Evolutionary conservation across 2,888 invertebrate species (phyloP).

Genomic region (Meteorus colon): DNA sequence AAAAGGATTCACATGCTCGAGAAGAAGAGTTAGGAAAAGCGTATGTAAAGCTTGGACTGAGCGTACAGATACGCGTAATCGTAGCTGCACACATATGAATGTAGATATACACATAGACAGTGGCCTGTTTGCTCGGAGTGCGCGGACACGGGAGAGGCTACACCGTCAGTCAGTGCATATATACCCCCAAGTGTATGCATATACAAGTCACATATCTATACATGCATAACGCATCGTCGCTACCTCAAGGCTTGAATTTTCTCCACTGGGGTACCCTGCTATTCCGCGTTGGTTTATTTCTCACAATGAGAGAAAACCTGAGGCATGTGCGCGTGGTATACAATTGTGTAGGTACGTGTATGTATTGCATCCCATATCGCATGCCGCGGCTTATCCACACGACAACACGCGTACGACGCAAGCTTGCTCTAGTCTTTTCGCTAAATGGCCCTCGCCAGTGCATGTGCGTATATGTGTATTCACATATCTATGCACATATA

Average conservation of each 20-base stretch:
- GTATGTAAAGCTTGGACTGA: constrained; percentile 10
- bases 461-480: constrained; percentile 16
- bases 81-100: background rate
- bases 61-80: constrained; percentile 19
- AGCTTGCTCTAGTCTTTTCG: constrained; percentile 57
- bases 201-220: constrained; percentile 4
- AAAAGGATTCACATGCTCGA: background rate
- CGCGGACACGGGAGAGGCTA: background rate
- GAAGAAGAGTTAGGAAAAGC: constrained; percentile 20
- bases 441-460: constrained; percentile 61
- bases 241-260: constrained; percentile 63
- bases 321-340: constrained; percentile 21
- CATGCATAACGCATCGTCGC: constrained; percentile 36
- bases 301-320: constrained; percentile 63
- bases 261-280: constrained; percentile 50
- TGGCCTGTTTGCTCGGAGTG: constrained; percentile 24
- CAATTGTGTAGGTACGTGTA: constrained; percentile 40
- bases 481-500: background rate
- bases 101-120: background rate
- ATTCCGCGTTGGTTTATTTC: constrained; percentile 57
- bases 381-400: constrained; percentile 40
- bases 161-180: constrained; percentile 16
- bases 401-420: constrained; percentile 53
- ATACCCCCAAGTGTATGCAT: constrained; percentile 34
- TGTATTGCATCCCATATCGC: constrained; percentile 8